Evolutionary conservation across 2,113 vertebrate species (phyloP).

Genomic region (Paralichthys olivaceus): DNA sequence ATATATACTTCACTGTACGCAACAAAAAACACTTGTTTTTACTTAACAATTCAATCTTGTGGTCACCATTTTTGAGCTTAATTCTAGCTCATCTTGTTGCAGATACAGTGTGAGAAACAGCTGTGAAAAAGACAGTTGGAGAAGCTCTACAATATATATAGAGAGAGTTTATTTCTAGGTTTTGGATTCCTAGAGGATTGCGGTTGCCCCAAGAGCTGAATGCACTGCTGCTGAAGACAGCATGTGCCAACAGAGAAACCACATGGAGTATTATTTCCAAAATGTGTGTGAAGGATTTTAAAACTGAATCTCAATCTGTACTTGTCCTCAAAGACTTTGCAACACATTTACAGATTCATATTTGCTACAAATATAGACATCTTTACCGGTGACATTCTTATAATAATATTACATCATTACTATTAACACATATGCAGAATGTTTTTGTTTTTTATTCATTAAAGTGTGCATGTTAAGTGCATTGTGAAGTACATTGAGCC

Average conservation of each 20-base stretch:
- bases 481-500: background rate
- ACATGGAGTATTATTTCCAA: background rate
- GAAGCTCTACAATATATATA: background rate
- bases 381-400: too few relatives aligned
- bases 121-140: background rate
- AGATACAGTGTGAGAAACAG: too few relatives aligned
- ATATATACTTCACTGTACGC: background rate
- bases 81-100: too few relatives aligned
- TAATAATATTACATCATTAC: too few relatives aligned
- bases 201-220: background rate
- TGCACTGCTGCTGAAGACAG: background rate
- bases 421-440: too few relatives aligned
- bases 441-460: too few relatives aligned
- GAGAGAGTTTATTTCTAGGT: background rate
- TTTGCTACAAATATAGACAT: too few relatives aligned
- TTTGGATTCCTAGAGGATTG: background rate
- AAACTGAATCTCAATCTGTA: background rate
- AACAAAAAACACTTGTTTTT: background rate
- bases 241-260: background rate
- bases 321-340: too few relatives aligned
- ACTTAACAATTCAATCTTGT: too few relatives aligned
- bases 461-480: background rate
- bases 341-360: background rate
- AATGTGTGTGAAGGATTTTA: too few relatives aligned
- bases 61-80: too few relatives aligned